Percentiles rank a stretch among this genome's conserved stretches.
phyloP scores from a whole-genome alignment of 2,113 vertebrate species.

The Todiramphus chloris region DNA sequence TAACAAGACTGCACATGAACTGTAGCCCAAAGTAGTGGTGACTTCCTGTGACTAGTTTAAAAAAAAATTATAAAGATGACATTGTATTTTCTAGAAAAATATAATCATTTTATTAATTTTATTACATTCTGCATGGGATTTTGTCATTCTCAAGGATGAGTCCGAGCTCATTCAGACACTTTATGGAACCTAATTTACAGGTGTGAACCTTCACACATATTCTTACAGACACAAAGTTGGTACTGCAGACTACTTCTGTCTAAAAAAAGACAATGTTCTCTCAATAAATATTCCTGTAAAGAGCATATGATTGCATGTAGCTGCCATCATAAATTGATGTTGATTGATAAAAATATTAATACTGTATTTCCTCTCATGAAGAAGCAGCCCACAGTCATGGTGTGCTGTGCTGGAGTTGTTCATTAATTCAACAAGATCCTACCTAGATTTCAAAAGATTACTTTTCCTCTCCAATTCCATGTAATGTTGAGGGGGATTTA shows the following conservation, averaged over 20 bases:
- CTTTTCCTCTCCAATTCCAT: too few species aligned
- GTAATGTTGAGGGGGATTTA: too few species aligned
- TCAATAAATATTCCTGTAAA: not conserved
- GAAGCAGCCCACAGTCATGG: too few species aligned
- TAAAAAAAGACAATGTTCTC: not conserved
- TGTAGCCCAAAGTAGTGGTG: not conserved
- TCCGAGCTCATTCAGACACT: not conserved
- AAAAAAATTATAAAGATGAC: too few species aligned
- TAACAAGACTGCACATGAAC: not conserved
- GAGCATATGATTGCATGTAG: not conserved
- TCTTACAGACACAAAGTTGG: not conserved
- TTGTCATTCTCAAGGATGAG: not conserved
- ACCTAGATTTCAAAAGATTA: too few species aligned
- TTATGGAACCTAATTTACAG: not conserved
- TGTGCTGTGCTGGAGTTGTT: too few species aligned
- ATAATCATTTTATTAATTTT: not conserved
- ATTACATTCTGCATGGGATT: not conserved
- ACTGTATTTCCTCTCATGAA: too few species aligned
- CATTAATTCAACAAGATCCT: too few species aligned
- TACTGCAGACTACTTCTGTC: not conserved
- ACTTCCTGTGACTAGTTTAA: not conserved
- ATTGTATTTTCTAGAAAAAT: not conserved
- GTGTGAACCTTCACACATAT: not conserved
- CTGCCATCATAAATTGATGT: not conserved
- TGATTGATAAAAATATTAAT: too few species aligned